These are phyloP conservation scores for Turdus rufiventris DNA, from an alignment of 2,113 vertebrate species.

Conservation along the genomic window DNA sequence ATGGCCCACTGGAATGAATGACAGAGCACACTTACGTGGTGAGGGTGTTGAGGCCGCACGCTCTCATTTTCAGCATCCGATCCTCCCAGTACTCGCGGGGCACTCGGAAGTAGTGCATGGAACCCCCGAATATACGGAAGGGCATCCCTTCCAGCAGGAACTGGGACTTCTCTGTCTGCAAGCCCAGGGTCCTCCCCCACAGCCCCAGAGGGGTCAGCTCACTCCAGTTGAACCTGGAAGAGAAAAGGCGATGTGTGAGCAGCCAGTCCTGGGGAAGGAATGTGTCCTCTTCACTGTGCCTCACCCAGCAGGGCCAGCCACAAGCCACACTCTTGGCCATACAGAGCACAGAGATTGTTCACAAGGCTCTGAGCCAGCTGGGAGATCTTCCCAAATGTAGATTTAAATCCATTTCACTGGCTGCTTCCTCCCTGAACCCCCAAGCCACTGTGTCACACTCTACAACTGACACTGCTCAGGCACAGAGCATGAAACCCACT, in stretches of 20 bases:
- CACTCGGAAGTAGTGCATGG: constrained; percentile 88
- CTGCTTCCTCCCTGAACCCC: background rate
- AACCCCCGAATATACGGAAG: constrained; percentile 82
- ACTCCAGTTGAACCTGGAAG: constrained; percentile 58
- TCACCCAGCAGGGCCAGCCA: background rate
- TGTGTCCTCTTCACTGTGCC: background rate
- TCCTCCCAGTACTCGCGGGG: constrained; percentile 89
- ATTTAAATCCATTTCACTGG: background rate
- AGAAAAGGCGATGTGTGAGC: background rate
- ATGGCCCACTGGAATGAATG: background rate
- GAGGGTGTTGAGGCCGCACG: constrained; percentile 91
- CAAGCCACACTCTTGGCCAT: background rate
- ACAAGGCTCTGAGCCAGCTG: background rate
- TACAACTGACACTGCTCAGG: background rate
- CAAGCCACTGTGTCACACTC: background rate
- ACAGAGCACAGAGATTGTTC: rapidly evolving
- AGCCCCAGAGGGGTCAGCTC: constrained; percentile 30
- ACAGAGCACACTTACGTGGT: constrained; percentile 80
- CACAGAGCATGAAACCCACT: background rate
- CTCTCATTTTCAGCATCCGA: constrained; percentile 89
- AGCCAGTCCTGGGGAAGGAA: background rate
- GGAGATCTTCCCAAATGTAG: background rate
- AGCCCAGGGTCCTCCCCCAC: constrained; percentile 64
- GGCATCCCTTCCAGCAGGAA: constrained; percentile 78
- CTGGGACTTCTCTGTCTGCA: constrained; percentile 73